A percentile compares a stretch with the other conserved stretches of the same genome.
These are phyloP conservation scores for Holocentrus rufus DNA, from an alignment of 2,797 vertebrate species.

Conservation along the genomic window DNA sequence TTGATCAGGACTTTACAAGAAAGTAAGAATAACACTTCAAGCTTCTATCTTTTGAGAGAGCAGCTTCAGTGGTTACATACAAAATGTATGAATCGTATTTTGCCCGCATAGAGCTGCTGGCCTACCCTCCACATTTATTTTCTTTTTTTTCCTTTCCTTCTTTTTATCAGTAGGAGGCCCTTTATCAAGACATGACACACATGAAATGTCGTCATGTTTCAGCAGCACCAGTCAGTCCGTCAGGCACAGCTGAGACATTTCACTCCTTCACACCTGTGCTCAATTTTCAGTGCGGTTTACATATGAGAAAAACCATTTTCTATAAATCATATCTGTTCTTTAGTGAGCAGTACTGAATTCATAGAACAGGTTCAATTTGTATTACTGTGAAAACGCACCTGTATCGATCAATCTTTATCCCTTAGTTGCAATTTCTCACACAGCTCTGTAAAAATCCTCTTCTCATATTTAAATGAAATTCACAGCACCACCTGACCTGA, in stretches of 20 bases:
- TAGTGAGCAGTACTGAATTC: no score
- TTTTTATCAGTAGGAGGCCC: background rate
- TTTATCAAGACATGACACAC: constrained; percentile 14
- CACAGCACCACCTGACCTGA: no score
- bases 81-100: background rate
- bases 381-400: no score
- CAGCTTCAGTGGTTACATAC: constrained; percentile 1
- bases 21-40: background rate
- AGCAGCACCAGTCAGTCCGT: constrained; percentile 2
- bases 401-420: no score
- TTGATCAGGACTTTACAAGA: constrained; percentile 23
- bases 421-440: no score
- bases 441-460: no score
- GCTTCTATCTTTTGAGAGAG: background rate
- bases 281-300: background rate
- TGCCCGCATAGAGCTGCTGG: constrained; percentile 10
- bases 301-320: constrained; percentile 18
- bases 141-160: background rate
- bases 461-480: no score
- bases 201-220: background rate
- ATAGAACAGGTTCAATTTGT: no score
- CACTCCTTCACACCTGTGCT: background rate
- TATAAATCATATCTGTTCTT: background rate
- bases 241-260: background rate
- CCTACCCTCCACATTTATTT: background rate